Base-by-base conservation (phyloP, 1,140 invertebrate genomes). In the Pissodes strobi region DNA sequence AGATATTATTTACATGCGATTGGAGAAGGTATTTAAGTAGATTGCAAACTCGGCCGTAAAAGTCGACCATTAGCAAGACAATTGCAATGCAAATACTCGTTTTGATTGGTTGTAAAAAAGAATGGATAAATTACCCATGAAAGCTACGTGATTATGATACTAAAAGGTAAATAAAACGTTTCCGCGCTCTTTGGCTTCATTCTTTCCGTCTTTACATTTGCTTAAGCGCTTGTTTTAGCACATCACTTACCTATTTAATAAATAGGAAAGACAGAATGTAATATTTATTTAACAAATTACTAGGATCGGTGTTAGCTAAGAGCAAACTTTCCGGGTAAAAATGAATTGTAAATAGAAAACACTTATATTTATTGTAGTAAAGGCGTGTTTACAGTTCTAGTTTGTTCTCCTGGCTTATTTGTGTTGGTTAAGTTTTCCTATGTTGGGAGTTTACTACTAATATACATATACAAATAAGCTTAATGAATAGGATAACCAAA, bases 271-370 rank as follows among this genome's bases (percentile, higher is more conserved):
- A 17, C 45, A 59, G 38, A 46, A 59, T 27, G 27, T 27, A 39
- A 23, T 64, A 43, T 67, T 67, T 67, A 46, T 18, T 41, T 30
- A 67, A 64, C 51, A 57, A 67, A 67, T 64, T 64, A 39, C 49
- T 53, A 41, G 19, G 39, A 38, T 38, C 38, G 34, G 34, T 59
- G 56, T 59, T 59, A 63, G 38, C 21, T 9, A 13, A 10, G 19
- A 30, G 53, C 34, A 67, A 58, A 64, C 52, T 66, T 39, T 46
- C 30, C 39, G 43, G 48, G 19, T 34, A 63, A 61, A 65, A 65
- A 65, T 22, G 53, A 39, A 56, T 38, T 13, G 66, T 57, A 68
- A 68, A 68, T 68, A 68, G 66, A 68, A 68, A 68, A 68, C 62
- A 41, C 19, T 49, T 56, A 53, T 65, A 49, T 60, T 34, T 41